A percentile compares a stretch with the other conserved stretches of the same genome.
phyloP scores from a whole-genome alignment of 2,113 vertebrate species.

The Ardeotis arabs region DNA sequence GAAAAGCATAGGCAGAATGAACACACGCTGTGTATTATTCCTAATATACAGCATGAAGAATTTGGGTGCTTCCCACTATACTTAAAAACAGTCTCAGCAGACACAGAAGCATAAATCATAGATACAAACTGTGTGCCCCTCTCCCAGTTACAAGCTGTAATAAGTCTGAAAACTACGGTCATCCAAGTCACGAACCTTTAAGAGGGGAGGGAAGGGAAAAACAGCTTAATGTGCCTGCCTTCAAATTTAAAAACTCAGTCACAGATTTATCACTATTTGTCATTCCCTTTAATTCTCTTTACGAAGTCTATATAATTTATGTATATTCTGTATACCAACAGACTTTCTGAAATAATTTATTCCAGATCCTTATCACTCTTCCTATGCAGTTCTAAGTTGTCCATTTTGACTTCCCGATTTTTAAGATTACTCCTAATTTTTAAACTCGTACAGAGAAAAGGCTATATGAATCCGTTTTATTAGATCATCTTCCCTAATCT shows the following conservation, averaged over 20 bases:
- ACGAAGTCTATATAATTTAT: background rate
- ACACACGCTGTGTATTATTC: background rate
- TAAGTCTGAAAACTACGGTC: background rate
- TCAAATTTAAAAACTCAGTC: background rate
- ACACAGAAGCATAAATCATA: background rate
- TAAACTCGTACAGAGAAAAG: background rate
- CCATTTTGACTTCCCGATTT: background rate
- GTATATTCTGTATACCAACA: background rate
- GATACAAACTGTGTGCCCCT: background rate
- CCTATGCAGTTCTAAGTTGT: background rate
- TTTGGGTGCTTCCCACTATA: background rate
- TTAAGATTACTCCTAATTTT: background rate
- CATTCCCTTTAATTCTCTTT: background rate
- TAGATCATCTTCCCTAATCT: background rate
- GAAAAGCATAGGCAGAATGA: background rate
- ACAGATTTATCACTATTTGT: background rate
- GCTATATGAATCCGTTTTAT: background rate
- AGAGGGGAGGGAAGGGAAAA: background rate
- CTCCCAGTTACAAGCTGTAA: background rate
- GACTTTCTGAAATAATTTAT: background rate
- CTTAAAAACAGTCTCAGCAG: background rate
- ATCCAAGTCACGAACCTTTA: background rate
- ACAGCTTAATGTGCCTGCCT: background rate
- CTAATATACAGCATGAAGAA: background rate
- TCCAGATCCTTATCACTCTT: background rate